Base-by-base conservation (phyloP, 2,113 vertebrate genomes). In the Dunckerocampus dactyliophorus region DNA sequence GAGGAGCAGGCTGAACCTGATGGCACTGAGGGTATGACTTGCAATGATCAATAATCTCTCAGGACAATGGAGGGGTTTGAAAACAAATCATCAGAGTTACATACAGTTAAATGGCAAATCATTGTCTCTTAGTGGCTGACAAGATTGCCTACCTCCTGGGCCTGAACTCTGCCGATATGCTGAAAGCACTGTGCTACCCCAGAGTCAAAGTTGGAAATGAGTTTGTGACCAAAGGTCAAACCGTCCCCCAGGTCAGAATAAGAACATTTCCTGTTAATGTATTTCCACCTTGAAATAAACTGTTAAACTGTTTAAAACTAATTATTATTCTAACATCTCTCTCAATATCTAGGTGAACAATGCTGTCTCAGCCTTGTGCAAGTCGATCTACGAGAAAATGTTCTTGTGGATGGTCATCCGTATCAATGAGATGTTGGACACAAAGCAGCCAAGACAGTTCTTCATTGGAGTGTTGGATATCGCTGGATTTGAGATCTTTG, bases 321-420 rank as follows among this genome's bases (percentile, higher is more conserved):
- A 58, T 57, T 15, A 2, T 22, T 9, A 22, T 8, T 21, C 16
- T 10, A 9, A n/a, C 15, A 14, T 58, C 55, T 59, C 19, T 47
- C 17, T 31, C 31, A 5, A 8, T 34, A 8, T 63, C 9, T 52
- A 87, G 91, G 91, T 92, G 12, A 77, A 88, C 75, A 91, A 92
- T 65, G 0, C 90, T 63, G 80, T 83, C 37, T 85, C 48, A 3
- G 90, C 91, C 73, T 74, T 92, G 51, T 86, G 81, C 55, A 92
- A 91, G 74, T 89, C 91, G 1, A 39, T 91, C 65, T 92, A 91
- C 73, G 91, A 91, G 84, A 92, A 91, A 74, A 91, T 92, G 90
- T 92, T 92, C 84, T 84, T 91, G 85, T 91, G 90, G 91, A 92
- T 92, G 89, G 89, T 92, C 55, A 0, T 88, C 43, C 85, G 90